Conservation (phyloP, 2,797 vertebrate species). For the Chelidonichthys spinosus region DNA sequence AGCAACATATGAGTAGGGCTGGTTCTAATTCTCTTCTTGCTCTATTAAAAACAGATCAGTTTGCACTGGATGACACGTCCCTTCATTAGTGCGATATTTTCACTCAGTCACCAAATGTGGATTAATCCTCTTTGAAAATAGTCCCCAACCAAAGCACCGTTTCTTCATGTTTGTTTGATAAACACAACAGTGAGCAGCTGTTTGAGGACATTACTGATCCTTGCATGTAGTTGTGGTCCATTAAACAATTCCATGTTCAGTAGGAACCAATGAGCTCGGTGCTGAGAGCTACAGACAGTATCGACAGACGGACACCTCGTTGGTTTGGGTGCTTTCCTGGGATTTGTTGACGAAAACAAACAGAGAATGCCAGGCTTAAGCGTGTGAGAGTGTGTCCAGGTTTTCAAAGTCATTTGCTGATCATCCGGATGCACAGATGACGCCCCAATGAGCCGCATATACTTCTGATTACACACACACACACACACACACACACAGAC, state of each 20-base stretch:
- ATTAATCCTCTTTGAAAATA: constrained; percentile 1
- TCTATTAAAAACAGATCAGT: background rate
- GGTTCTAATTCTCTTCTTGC: background rate
- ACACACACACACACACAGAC: constrained; percentile 27
- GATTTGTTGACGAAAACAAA: constrained; percentile 9
- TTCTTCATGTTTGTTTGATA: background rate
- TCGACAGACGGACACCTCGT: background rate
- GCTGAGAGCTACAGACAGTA: background rate
- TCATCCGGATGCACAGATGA: constrained; percentile 47
- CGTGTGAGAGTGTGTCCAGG: constrained; percentile 1
- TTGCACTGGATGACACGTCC: background rate
- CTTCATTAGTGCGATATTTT: background rate
- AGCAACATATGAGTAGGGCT: background rate
- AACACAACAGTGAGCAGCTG: background rate
- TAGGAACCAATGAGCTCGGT: background rate
- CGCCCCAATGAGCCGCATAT: constrained; percentile 21
- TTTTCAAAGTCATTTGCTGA: constrained; percentile 28
- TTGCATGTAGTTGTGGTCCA: background rate
- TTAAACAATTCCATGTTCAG: background rate
- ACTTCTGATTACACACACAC: constrained; percentile 11
- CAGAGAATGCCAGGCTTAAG: constrained; percentile 1
- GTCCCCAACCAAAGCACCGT: background rate
- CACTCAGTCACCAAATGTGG: background rate
- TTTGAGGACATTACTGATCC: background rate
- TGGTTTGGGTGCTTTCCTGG: background rate